Conservation (phyloP, 2,888 invertebrate genomes). For the Nomada hirtipes region DNA sequence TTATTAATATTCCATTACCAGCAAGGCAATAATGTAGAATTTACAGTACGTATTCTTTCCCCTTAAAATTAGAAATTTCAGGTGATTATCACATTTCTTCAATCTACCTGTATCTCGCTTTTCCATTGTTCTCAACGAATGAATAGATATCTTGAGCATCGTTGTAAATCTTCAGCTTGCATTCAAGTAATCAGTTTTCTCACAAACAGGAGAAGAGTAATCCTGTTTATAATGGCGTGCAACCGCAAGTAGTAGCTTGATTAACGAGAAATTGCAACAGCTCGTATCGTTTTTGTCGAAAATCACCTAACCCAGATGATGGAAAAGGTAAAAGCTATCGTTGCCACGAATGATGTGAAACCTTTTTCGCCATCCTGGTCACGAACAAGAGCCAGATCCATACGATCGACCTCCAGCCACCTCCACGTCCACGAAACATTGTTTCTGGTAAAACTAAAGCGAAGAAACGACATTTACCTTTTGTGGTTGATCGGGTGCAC, state of each 20-base stretch:
- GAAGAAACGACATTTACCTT: conserved; percentile 72
- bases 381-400: conserved; percentile 81
- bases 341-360: conserved; percentile 66
- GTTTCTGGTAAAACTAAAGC: conserved; percentile 65
- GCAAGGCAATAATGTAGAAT: too few relatives aligned
- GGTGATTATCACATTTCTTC: neutral
- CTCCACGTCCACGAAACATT: conserved; percentile 55
- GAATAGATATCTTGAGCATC: neutral
- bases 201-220: neutral
- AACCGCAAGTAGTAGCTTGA: neutral
- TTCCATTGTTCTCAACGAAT: neutral
- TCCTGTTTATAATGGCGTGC: conserved; percentile 1
- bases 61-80: neutral
- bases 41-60: neutral
- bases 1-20: too few relatives aligned
- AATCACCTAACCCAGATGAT: conserved; percentile 20
- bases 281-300: neutral
- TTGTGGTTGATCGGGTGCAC: conserved; percentile 63
- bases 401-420: conserved; percentile 77
- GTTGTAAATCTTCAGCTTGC: neutral
- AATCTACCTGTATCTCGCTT: neutral
- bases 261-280: conserved; percentile 21
- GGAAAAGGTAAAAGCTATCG: conserved; percentile 35
- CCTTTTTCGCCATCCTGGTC: conserved; percentile 74
- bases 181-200: neutral